Evolutionary conservation across 2,797 vertebrate genomes (phyloP).

Genomic region (Cyclopterus lumpus): DNA sequence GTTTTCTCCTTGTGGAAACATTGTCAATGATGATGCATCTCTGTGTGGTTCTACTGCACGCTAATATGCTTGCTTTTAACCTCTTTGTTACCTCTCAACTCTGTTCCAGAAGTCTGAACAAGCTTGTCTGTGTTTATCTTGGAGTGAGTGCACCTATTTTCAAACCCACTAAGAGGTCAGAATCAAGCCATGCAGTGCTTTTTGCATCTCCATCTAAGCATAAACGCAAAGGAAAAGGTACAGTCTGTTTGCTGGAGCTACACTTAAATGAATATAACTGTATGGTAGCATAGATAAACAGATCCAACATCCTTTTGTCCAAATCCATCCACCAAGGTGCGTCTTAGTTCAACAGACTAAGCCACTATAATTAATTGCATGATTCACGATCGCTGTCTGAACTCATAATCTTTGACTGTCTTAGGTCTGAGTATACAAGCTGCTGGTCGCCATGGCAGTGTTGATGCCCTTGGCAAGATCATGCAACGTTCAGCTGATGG

Average conservation of each 20-base stretch:
- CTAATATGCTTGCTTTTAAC: constrained; percentile 54
- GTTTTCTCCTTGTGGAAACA: constrained; percentile 7
- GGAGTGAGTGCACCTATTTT: constrained; percentile 53
- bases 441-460: constrained; percentile 37
- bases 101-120: constrained; percentile 41
- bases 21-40: constrained; percentile 34
- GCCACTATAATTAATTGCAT: constrained; percentile 28
- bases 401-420: constrained; percentile 36
- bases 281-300: constrained; percentile 30
- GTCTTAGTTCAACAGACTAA: constrained; percentile 29
- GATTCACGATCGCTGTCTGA: constrained; percentile 49
- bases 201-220: constrained; percentile 33
- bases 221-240: constrained; percentile 37
- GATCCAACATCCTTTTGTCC: constrained; percentile 32
- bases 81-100: constrained; percentile 52
- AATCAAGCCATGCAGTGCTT: constrained; percentile 28
- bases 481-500: constrained; percentile 9
- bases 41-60: constrained; percentile 20
- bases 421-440: constrained; percentile 13
- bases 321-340: constrained; percentile 28
- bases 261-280: constrained; percentile 22
- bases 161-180: constrained; percentile 53
- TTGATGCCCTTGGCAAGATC: constrained; percentile 28
- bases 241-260: constrained; percentile 18
- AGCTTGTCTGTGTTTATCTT: constrained; percentile 24